Conservation (phyloP, 2,797 vertebrate species). For the Malurus leucopterus region DNA sequence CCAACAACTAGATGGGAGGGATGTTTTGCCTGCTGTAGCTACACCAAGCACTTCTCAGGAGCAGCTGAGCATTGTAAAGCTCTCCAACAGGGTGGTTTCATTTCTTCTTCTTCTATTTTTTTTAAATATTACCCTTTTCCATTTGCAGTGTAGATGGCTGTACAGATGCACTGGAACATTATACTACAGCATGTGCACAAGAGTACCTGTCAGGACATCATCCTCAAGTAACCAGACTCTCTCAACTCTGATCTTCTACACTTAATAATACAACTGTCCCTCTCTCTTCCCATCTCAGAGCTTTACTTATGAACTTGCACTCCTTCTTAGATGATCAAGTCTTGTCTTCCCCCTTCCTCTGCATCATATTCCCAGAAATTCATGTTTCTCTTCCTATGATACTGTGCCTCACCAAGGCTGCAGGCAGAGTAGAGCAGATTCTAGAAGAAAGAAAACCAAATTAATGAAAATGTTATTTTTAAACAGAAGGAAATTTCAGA, state of each 20-base stretch:
- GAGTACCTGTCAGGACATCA: not conserved
- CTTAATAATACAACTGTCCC: not conserved
- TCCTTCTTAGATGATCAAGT: not conserved
- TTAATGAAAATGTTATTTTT: not conserved
- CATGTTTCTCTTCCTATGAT: not conserved
- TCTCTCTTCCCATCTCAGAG: not conserved
- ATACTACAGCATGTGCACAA: not conserved
- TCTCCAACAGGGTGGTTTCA: not conserved
- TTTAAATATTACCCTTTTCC: rapidly evolving
- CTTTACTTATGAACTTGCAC: not conserved
- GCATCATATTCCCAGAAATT: not conserved
- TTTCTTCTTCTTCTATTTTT: not conserved
- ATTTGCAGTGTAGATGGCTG: not conserved
- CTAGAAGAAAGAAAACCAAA: not conserved
- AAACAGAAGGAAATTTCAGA: not conserved
- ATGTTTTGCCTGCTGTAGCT: constrained; percentile 15
- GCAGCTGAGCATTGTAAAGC: not conserved
- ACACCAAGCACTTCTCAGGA: not conserved
- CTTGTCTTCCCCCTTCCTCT: not conserved
- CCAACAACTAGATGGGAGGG: not conserved
- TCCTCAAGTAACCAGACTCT: not conserved
- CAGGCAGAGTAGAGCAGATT: not conserved
- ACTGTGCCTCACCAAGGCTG: not conserved
- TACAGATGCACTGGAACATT: not conserved
- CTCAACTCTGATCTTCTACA: not conserved